Evolutionary conservation across 2,797 vertebrate genomes (phyloP).

Genomic region (Spheniscus humboldti): DNA sequence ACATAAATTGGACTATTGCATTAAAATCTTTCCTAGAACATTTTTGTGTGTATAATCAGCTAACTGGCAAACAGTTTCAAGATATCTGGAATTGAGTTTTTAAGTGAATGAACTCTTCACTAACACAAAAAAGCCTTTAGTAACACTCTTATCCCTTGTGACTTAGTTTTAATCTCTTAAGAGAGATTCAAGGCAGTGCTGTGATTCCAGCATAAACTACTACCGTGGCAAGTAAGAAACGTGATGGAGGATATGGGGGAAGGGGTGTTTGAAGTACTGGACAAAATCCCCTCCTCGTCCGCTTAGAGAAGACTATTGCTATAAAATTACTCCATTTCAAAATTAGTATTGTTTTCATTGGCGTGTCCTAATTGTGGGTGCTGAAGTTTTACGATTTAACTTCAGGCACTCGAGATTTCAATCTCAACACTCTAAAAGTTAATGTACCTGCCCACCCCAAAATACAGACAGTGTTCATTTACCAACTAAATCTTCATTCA

Average conservation of each 20-base stretch:
- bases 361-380: neutral
- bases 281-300: neutral
- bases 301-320: neutral
- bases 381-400: neutral
- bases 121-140: neutral
- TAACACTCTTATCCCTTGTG: neutral
- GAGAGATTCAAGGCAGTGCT: neutral
- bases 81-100: neutral
- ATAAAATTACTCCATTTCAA: neutral
- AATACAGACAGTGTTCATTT: neutral
- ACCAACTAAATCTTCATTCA: neutral
- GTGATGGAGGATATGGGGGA: neutral
- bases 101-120: neutral
- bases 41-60: neutral
- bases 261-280: neutral
- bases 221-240: neutral
- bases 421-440: neutral
- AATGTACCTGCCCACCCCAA: neutral
- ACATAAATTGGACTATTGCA: neutral
- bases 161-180: neutral
- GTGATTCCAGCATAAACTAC: neutral
- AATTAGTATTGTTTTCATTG: neutral
- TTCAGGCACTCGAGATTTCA: neutral
- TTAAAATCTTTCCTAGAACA: neutral
- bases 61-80: neutral